phyloP scores from a whole-genome alignment of 2,797 vertebrate species.

The Leptoclinus maculatus region DNA sequence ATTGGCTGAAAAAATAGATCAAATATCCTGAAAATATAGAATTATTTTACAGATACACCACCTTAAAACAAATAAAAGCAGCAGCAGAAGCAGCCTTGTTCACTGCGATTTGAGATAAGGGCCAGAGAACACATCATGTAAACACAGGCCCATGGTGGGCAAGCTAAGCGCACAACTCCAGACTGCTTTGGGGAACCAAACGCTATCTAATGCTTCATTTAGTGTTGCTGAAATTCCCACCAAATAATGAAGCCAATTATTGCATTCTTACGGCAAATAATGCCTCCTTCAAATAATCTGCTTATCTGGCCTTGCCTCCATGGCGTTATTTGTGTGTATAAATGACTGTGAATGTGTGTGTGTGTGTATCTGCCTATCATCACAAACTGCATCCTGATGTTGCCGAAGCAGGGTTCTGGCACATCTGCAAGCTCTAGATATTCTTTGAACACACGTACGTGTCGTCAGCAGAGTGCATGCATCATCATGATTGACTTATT shows the following conservation, averaged over 20 bases:
- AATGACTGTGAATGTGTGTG: conserved; percentile 5
- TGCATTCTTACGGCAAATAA: conserved; percentile 75
- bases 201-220: conserved; percentile 66
- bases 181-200: conserved; percentile 57
- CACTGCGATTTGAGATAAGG: conserved; percentile 67
- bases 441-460: conserved; percentile 62
- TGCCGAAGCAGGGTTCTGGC: conserved; percentile 59
- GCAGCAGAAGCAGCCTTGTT: conserved; percentile 26
- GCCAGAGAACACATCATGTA: conserved; percentile 52
- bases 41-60: conserved; percentile 47
- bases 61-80: conserved; percentile 59
- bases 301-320: conserved; percentile 73
- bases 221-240: conserved; percentile 63
- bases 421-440: conserved; percentile 79
- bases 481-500: conserved; percentile 79
- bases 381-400: conserved; percentile 68
- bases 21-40: conserved; percentile 41
- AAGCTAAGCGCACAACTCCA: conserved; percentile 41
- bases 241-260: conserved; percentile 80
- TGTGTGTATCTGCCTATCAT: conserved; percentile 68
- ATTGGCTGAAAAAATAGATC: conserved; percentile 31
- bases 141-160: conserved; percentile 52
- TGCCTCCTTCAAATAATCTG: conserved; percentile 80
- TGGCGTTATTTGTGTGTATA: conserved; percentile 54
- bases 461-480: conserved; percentile 69